A percentile compares a stretch with the other conserved stretches of the same genome.
Evolutionary conservation across 2,888 invertebrate genomes (phyloP).

Genomic region (Coelogynopora nodosa): DNA sequence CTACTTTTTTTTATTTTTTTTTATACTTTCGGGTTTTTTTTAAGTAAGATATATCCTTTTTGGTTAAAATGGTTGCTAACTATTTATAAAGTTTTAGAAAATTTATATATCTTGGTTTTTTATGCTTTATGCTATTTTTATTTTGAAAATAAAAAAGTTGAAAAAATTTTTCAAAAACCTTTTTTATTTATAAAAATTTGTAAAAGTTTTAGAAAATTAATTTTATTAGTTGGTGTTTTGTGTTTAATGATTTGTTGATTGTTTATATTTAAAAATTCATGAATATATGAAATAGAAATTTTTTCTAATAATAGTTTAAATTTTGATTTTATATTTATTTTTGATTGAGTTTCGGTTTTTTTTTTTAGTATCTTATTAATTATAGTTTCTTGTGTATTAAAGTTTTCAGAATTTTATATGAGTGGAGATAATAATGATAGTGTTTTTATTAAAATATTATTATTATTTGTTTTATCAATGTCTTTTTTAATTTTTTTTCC

Average conservation of each 20-base stretch:
- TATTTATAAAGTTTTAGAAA: slow-evolving; percentile 22
- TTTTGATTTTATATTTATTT: slow-evolving; percentile 33
- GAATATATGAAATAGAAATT: slow-evolving; percentile 18
- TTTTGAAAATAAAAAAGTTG: slow-evolving; percentile 21
- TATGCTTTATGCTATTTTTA: slow-evolving; percentile 14
- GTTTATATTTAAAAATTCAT: slow-evolving; percentile 1
- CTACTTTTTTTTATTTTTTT: slow-evolving; percentile 20
- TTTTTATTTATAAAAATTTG: not conserved
- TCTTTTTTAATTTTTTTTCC: slow-evolving; percentile 70
- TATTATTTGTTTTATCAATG: slow-evolving; percentile 70
- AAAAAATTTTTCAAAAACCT: not conserved
- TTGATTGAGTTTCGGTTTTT: slow-evolving; percentile 68
- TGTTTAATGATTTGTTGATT: slow-evolving; percentile 57
- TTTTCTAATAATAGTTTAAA: slow-evolving; percentile 24
- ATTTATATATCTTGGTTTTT: slow-evolving; percentile 16
- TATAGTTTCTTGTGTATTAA: slow-evolving; percentile 70
- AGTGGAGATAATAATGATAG: slow-evolving; percentile 65
- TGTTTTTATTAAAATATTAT: slow-evolving; percentile 69
- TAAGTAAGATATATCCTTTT: too few relatives aligned
- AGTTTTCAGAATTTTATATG: slow-evolving; percentile 70
- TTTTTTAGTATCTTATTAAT: slow-evolving; percentile 70
- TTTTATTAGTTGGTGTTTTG: slow-evolving; percentile 62
- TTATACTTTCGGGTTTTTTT: not conserved
- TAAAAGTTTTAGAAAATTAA: slow-evolving; percentile 1
- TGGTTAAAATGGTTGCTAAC: slow-evolving; percentile 21